Evolutionary conservation across 2,888 invertebrate species (phyloP).

Genomic region (Phytoseiulus persimilis): DNA sequence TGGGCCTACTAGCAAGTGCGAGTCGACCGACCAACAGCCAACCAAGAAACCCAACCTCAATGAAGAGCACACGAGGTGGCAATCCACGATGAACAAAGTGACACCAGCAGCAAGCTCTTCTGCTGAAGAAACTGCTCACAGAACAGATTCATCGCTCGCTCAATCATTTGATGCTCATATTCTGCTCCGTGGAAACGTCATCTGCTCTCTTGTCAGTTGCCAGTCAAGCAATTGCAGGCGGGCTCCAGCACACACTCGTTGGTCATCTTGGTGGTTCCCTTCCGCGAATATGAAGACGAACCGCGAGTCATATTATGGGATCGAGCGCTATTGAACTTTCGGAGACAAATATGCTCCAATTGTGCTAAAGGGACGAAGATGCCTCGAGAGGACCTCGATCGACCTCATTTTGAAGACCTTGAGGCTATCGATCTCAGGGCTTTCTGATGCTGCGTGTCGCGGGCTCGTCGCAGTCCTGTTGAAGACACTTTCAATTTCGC

Average conservation of each 20-base stretch:
- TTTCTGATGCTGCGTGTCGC: neutral
- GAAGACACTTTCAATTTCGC: neutral
- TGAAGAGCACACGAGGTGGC: neutral
- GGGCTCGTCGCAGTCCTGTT: neutral
- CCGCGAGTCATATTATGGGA: no score
- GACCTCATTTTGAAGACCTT: no score
- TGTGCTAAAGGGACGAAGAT: no score
- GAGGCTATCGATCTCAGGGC: neutral
- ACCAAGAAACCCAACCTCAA: neutral
- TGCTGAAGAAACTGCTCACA: neutral
- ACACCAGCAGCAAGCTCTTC: neutral
- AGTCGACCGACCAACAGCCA: neutral
- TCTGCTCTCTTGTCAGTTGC: neutral
- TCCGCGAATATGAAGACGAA: neutral
- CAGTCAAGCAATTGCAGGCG: neutral
- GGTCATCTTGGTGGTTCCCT: neutral
- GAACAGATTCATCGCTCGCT: conserved; percentile 5
- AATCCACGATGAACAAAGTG: neutral
- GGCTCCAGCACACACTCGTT: neutral
- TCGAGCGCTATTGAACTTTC: no score
- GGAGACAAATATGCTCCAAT: no score
- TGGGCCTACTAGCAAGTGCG: neutral
- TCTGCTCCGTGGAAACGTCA: neutral
- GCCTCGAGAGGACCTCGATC: no score
- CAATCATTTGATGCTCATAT: neutral